phyloP scores from a whole-genome alignment of 1,140 invertebrate species.

The Sinella curviseta region DNA sequence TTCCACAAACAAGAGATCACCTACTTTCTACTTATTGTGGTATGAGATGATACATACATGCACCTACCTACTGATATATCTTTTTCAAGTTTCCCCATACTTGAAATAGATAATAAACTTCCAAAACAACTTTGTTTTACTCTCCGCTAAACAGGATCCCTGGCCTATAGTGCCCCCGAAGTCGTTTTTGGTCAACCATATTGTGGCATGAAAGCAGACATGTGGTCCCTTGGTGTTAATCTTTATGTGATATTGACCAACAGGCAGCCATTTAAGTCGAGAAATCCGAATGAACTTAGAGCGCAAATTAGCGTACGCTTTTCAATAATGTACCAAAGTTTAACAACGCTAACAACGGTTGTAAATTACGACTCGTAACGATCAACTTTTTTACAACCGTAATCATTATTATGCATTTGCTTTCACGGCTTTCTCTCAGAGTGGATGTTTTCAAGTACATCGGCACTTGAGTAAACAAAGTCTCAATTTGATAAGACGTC shows the following conservation, averaged over 20 bases:
- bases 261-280: not conserved
- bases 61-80: no score
- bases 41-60: not conserved
- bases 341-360: no score
- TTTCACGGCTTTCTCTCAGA: not conserved
- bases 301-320: not conserved
- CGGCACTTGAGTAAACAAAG: not conserved
- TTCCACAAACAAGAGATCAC: not conserved
- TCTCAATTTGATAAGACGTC: not conserved
- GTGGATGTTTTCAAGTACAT: not conserved
- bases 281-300: not conserved
- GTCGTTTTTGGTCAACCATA: not conserved
- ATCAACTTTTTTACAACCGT: no score
- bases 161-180: constrained; percentile 13
- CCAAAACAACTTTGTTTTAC: no score
- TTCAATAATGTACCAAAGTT: not conserved
- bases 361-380: no score
- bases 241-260: not conserved
- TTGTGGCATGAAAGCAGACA: constrained; percentile 1
- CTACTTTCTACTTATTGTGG: constrained; percentile 1
- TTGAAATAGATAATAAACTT: no score
- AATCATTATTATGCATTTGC: no score
- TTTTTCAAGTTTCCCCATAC: no score
- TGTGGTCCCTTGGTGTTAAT: constrained; percentile 6
- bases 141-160: not conserved